Evolutionary conservation across 2,113 vertebrate genomes (phyloP).

Genomic region (Periophthalmodon schlosseri): DNA sequence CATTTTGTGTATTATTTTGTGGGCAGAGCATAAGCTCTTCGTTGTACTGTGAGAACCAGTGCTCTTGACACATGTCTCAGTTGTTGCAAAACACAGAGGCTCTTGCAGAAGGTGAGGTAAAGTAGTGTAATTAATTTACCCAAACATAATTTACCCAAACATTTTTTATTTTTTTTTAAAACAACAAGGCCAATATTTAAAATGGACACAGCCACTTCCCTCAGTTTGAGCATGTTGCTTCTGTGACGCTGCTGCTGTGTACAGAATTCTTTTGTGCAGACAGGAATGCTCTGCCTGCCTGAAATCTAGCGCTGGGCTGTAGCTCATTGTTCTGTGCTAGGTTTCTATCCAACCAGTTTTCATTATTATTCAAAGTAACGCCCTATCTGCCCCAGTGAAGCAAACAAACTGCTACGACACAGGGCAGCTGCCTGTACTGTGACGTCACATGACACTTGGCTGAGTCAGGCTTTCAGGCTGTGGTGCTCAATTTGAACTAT

Average conservation of each 20-base stretch:
- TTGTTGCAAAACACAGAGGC: constrained; percentile 8
- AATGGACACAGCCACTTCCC: background rate
- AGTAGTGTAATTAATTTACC: background rate
- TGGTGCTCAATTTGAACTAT: constrained; percentile 33
- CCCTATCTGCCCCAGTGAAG: constrained; percentile 20
- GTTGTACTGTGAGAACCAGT: background rate
- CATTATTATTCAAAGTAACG: constrained; percentile 20
- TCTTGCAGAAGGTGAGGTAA: background rate
- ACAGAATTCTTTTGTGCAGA: constrained; percentile 66
- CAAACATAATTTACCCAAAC: background rate
- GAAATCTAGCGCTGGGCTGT: constrained; percentile 66
- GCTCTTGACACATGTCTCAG: background rate
- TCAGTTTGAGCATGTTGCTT: constrained; percentile 19
- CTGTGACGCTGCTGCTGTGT: constrained; percentile 59
- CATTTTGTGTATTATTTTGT: background rate
- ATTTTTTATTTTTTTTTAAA: no score
- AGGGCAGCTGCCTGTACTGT: background rate
- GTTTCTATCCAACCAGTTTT: constrained; percentile 69
- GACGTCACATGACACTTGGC: constrained; percentile 36
- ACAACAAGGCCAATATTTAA: background rate
- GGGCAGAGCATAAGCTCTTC: background rate
- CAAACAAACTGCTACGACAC: constrained; percentile 32
- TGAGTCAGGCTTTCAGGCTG: constrained; percentile 48
- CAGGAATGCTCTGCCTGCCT: constrained; percentile 71
- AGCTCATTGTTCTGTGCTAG: constrained; percentile 61